Evolutionary conservation across 2,797 vertebrate genomes (phyloP).

Genomic region (Crocodylus rhombifer): DNA sequence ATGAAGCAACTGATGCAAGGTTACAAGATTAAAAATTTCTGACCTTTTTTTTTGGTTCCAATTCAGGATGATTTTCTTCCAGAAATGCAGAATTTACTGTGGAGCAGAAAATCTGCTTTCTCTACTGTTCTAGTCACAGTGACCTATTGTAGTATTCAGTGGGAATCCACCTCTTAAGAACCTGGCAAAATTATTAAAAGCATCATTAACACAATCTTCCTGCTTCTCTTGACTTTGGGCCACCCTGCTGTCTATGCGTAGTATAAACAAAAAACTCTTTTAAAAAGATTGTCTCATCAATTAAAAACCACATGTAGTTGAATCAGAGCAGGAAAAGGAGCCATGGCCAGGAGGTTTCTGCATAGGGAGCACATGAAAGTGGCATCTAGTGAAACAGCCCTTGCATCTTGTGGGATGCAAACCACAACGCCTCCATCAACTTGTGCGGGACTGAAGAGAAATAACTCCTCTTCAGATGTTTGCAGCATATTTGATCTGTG

Average conservation of each 20-base stretch:
- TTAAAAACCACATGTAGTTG: conserved; percentile 35
- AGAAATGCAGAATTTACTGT: neutral
- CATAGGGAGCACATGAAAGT: conserved; percentile 30
- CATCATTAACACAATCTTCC: neutral
- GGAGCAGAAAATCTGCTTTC: neutral
- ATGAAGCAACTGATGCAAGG: neutral
- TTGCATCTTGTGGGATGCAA: neutral
- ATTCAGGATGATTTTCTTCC: too few relatives aligned
- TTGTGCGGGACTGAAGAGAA: accelerated
- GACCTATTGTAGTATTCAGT: neutral
- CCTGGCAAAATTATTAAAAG: neutral
- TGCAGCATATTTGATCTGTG: neutral
- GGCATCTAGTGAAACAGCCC: neutral
- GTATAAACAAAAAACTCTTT: neutral
- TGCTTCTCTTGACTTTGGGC: neutral
- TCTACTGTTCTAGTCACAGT: neutral
- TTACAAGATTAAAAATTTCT: neutral
- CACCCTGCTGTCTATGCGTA: conserved; percentile 19
- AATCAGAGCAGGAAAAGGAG: conserved; percentile 38
- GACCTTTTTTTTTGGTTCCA: too few relatives aligned
- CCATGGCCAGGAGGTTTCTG: conserved; percentile 1
- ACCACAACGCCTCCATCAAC: neutral
- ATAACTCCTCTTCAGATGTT: neutral
- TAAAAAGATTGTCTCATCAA: conserved; percentile 26
- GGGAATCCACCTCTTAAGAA: conserved; percentile 3